A percentile compares a stretch with the other conserved stretches of the same genome.
phyloP scores from a whole-genome alignment of 2,113 vertebrate genomes.

The Limnothrissa miodon region DNA sequence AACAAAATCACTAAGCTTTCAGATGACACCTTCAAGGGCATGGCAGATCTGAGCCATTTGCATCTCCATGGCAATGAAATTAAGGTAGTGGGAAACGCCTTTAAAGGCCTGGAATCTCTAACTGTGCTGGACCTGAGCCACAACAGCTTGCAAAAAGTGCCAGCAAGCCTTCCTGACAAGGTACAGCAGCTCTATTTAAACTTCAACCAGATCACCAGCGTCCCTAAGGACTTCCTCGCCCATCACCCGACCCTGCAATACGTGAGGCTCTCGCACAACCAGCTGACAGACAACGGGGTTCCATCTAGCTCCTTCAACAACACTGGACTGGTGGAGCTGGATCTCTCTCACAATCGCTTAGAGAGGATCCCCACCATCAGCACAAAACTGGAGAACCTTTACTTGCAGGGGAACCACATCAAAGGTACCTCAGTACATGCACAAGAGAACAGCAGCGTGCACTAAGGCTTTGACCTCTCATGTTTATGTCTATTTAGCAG shows the following conservation, averaged over 20 bases:
- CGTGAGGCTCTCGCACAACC: constrained; percentile 87
- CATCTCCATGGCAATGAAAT: constrained; percentile 83
- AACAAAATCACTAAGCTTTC: constrained; percentile 84
- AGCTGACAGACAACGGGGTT: constrained; percentile 84
- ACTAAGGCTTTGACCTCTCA: not conserved
- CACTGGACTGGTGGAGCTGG: constrained; percentile 87
- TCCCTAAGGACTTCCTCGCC: constrained; percentile 80
- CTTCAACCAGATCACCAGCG: constrained; percentile 80
- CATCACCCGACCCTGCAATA: constrained; percentile 77
- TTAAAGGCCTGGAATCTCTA: constrained; percentile 82
- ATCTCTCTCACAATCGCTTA: constrained; percentile 91
- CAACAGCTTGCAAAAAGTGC: constrained; percentile 83
- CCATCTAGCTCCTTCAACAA: constrained; percentile 85
- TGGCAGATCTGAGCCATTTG: constrained; percentile 78
- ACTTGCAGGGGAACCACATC: constrained; percentile 92
- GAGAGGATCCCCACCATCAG: constrained; percentile 86
- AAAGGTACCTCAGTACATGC: constrained; percentile 72
- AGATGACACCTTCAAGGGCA: constrained; percentile 73
- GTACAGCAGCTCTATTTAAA: constrained; percentile 88
- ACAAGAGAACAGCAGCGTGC: not conserved
- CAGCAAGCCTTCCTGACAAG: constrained; percentile 73
- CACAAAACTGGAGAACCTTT: constrained; percentile 90
- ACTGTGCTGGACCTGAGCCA: constrained; percentile 83
- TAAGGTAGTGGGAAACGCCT: constrained; percentile 74
- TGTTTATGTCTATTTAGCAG: no score